Evolutionary conservation across 2,888 invertebrate genomes (phyloP), one percentile per base, ranked within the genome.

Genomic region (Eupeodes luniger): DNA sequence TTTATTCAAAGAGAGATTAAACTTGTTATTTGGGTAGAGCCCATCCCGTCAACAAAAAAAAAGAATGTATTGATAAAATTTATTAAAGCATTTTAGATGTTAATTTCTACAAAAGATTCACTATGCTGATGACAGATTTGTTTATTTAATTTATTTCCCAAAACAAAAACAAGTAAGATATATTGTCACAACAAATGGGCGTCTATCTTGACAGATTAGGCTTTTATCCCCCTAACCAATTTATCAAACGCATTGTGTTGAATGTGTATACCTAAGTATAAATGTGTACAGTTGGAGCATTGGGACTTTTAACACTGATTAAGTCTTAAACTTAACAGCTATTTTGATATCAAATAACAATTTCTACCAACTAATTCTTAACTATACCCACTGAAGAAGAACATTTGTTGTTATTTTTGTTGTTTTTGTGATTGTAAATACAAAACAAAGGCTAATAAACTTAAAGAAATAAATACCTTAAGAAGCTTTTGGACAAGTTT

Each of bases 221-320:
- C 0, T 4, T 14, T 12, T 14, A 11, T 47, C 34, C 59, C 34
- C 7, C 0, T 9, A 59, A 36, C 9, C 9, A 9, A 40, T 7
- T 40, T 34, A 59, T 34, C 6, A 34, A 7, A 59, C 40, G 40
- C 40, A 40, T 40, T 40, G 4, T 40, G 5, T 40, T 40, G 3
- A 27, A 27, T 27, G 27, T 27, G 27, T 27, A 27, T 27, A 27
- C 27, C 3, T 27, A 27, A 27, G 27, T 7, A 6, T 34, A 59
- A 14, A 4, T 12, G 12, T 66, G 3, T 10, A 34, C 34, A 51
- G 1, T 5, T 10, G 5, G 51, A n/a, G 67, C 34, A 34, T 12
- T 53, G 16, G 40, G 14, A 19, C 55, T 70, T 72, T 47, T 27
- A 72, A 40, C 72, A 44, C 72, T 72, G 72, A 72, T 59, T 72